Conservation (phyloP, 2,888 invertebrate species). For the Chydorus sphaericus region DNA sequence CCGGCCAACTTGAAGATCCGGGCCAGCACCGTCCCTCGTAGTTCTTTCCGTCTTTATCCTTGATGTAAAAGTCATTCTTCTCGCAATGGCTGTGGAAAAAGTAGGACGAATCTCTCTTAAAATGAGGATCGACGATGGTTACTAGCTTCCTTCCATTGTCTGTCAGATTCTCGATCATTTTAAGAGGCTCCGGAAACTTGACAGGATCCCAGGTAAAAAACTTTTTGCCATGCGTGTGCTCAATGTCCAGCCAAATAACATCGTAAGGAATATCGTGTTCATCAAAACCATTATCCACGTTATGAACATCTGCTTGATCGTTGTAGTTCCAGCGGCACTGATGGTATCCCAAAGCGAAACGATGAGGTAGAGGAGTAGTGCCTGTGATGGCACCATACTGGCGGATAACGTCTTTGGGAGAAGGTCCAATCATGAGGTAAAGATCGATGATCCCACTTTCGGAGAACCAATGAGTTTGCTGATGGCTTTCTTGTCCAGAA, state of each 20-base stretch:
- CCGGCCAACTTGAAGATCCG: slow-evolving; percentile 84
- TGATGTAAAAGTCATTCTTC: slow-evolving; percentile 70
- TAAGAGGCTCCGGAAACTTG: slow-evolving; percentile 70
- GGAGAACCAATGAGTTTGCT: slow-evolving; percentile 78
- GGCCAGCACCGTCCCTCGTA: slow-evolving; percentile 99
- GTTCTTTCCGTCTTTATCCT: slow-evolving; percentile 76
- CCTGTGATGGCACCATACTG: slow-evolving; percentile 85
- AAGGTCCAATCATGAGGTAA: slow-evolving; percentile 81
- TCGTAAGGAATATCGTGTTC: slow-evolving; percentile 84
- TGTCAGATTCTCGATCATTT: slow-evolving; percentile 82
- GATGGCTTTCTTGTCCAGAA: slow-evolving; percentile 33
- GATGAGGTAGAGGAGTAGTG: slow-evolving; percentile 67
- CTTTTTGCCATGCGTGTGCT: slow-evolving; percentile 93
- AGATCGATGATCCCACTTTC: slow-evolving; percentile 89
- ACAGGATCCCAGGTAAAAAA: slow-evolving; percentile 95
- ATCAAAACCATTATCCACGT: slow-evolving; percentile 76
- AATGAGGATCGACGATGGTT: slow-evolving; percentile 93
- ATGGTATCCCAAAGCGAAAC: slow-evolving; percentile 84
- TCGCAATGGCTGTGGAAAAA: slow-evolving; percentile 80
- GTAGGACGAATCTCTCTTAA: slow-evolving; percentile 81
- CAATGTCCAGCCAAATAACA: slow-evolving; percentile 96
- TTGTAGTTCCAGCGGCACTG: slow-evolving; percentile 99
- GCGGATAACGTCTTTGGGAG: slow-evolving; percentile 64
- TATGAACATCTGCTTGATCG: slow-evolving; percentile 81
- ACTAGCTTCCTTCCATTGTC: slow-evolving; percentile 82